These are phyloP conservation scores for Danaus melanippus DNA, from an alignment of 1,140 invertebrate species.

Conservation along the genomic window DNA sequence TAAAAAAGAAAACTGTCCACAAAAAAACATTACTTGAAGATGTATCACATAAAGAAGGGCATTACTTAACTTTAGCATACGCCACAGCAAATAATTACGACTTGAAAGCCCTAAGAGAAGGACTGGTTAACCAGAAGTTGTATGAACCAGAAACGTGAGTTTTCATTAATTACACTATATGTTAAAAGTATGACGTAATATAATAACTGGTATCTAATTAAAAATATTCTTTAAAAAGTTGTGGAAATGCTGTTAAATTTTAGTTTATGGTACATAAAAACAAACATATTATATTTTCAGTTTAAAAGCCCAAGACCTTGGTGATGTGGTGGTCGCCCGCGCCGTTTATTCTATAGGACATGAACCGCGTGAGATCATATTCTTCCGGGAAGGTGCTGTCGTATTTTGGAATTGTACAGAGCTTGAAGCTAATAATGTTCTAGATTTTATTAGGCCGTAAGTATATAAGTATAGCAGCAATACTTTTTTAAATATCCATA, in stretches of 20 bases:
- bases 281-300: conserved; percentile 21
- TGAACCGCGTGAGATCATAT: conserved; percentile 55
- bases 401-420: conserved; percentile 95
- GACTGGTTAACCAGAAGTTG: conserved; percentile 53
- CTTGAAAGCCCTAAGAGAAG: conserved; percentile 50
- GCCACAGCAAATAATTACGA: conserved; percentile 61
- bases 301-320: conserved; percentile 48
- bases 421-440: conserved; percentile 83
- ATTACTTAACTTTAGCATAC: conserved; percentile 57
- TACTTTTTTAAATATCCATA: no score
- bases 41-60: conserved; percentile 51
- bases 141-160: conserved; percentile 62
- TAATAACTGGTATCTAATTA: neutral
- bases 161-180: conserved; percentile 15
- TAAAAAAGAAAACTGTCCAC: conserved; percentile 60
- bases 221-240: no score
- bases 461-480: conserved; percentile 11
- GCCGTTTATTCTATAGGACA: conserved; percentile 48
- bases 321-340: conserved; percentile 56
- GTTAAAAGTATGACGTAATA: conserved; percentile 30
- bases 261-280: no score
- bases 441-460: conserved; percentile 78
- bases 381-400: conserved; percentile 83
- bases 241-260: no score
- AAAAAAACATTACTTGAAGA: conserved; percentile 48